Percentiles rank a stretch among this genome's conserved stretches.
phyloP scores from a whole-genome alignment of 2,888 invertebrate genomes.

The Tribolium freemani region DNA sequence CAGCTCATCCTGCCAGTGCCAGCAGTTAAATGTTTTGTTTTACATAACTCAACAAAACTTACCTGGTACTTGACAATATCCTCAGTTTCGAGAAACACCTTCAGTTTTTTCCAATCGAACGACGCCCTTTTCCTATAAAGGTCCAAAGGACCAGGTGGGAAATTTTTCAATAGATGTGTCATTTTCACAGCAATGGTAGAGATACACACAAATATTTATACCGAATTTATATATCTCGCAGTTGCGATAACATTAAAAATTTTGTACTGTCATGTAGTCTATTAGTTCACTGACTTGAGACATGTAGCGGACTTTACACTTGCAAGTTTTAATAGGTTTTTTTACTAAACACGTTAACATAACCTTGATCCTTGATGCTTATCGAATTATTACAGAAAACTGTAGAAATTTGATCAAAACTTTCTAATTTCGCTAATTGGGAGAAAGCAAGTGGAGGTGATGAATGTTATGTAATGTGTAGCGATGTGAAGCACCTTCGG shows the following conservation, averaged over 20 bases:
- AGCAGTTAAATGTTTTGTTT: constrained; percentile 36
- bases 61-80: constrained; percentile 71
- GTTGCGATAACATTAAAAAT: not conserved
- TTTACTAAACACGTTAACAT: no score
- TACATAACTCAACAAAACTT: constrained; percentile 40
- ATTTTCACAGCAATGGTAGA: constrained; percentile 51
- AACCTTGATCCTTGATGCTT: no score
- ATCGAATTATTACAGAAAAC: no score
- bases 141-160: constrained; percentile 76
- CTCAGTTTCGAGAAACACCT: constrained; percentile 70
- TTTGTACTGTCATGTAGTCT: not conserved
- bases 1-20: constrained; percentile 59
- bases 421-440: no score
- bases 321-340: no score
- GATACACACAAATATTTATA: not conserved
- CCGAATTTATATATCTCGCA: not conserved
- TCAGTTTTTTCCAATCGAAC: constrained; percentile 79
- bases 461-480: no score
- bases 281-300: no score
- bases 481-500: no score
- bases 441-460: no score
- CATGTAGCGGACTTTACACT: no score
- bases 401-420: no score
- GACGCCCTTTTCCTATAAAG: constrained; percentile 75
- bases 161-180: constrained; percentile 71